Evolutionary conservation across 2,888 invertebrate species (phyloP).

Genomic region (Maniola hyperantus): DNA sequence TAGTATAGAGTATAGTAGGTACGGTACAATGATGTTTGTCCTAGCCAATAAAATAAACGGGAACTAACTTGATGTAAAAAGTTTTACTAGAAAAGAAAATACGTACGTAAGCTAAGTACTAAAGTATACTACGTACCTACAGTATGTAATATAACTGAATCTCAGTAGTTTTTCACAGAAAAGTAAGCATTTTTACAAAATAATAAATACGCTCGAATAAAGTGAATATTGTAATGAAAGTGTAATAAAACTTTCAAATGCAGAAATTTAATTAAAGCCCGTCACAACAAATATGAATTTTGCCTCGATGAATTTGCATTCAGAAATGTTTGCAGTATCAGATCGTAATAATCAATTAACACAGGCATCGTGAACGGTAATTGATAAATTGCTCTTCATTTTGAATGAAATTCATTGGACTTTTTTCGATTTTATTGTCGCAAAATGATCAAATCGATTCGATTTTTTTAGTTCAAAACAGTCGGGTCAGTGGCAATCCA

Average conservation of each 20-base stretch:
- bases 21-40: background rate
- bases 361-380: slow-evolving; percentile 29
- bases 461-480: slow-evolving; percentile 1
- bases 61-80: too few species aligned
- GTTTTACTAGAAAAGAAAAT: background rate
- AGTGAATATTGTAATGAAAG: background rate
- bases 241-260: slow-evolving; percentile 6
- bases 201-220: background rate
- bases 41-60: too few species aligned
- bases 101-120: too few species aligned
- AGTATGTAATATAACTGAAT: too few species aligned
- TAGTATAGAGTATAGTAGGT: background rate
- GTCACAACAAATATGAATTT: slow-evolving; percentile 20
- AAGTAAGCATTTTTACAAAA: background rate
- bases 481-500: background rate
- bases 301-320: slow-evolving; percentile 13
- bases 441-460: background rate
- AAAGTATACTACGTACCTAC: too few species aligned
- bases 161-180: background rate
- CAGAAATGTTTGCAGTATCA: slow-evolving; percentile 24
- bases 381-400: slow-evolving; percentile 34
- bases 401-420: slow-evolving; percentile 25
- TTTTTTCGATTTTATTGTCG: slow-evolving; percentile 23
- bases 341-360: slow-evolving; percentile 32
- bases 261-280: slow-evolving; percentile 18